phyloP scores from a whole-genome alignment of 2,888 invertebrate species.

The Nesidiocoris tenuis region DNA sequence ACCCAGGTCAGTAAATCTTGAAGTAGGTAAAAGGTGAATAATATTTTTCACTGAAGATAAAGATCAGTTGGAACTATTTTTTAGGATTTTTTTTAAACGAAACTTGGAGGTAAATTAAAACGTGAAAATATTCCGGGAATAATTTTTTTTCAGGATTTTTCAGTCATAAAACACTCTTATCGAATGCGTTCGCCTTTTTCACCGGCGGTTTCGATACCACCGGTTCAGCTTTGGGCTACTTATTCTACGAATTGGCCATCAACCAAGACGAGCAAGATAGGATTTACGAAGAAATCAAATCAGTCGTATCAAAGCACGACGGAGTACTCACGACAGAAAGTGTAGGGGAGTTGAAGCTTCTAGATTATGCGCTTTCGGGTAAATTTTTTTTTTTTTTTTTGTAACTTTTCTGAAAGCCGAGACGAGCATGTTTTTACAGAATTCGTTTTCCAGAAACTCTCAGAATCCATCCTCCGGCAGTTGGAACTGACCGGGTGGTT shows the following conservation, averaged over 20 bases:
- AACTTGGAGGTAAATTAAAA: too few species aligned
- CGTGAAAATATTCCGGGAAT: neutral
- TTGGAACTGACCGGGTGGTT: constrained; percentile 29
- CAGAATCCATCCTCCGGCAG: constrained; percentile 45
- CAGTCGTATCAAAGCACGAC: constrained; percentile 55
- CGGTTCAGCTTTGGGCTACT: constrained; percentile 60
- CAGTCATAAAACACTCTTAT: neutral
- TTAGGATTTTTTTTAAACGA: too few species aligned
- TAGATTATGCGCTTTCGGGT: constrained; percentile 60
- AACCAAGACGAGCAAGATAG: constrained; percentile 58
- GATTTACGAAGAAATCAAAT: constrained; percentile 57
- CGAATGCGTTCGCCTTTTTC: constrained; percentile 58
- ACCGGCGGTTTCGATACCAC: constrained; percentile 60
- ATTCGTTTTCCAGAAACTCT: constrained; percentile 45
- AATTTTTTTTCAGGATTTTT: constrained; percentile 1
- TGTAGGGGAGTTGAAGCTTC: constrained; percentile 58
- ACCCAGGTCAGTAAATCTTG: constrained; percentile 11
- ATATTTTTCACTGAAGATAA: too few species aligned
- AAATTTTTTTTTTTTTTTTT: too few species aligned
- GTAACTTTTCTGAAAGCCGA: too few species aligned
- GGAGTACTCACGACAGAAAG: constrained; percentile 58
- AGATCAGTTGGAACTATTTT: too few species aligned
- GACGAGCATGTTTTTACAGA: too few species aligned
- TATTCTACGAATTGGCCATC: constrained; percentile 60
- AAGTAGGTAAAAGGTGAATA: too few species aligned